Evolutionary conservation across 1,140 invertebrate species (phyloP).

Genomic region (Brachionus angularis): DNA sequence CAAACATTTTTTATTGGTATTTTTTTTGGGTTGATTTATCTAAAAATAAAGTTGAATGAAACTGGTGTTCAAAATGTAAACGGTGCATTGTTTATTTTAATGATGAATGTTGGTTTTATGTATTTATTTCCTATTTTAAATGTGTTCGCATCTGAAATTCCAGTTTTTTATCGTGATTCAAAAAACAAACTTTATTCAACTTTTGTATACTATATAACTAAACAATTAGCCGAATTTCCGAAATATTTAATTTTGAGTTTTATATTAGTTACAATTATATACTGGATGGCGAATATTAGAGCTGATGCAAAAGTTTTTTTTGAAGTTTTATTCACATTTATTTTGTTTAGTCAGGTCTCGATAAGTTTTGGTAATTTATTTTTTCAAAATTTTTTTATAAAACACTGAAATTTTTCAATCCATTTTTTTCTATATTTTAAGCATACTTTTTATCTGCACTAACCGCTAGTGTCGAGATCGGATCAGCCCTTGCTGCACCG

Average conservation of each 20-base stretch:
- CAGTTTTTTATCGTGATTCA: constrained; percentile 73
- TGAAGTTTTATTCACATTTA: constrained; percentile 4
- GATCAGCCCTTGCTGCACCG: constrained; percentile 79
- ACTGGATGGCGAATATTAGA: constrained; percentile 41
- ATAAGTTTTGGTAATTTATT: constrained; percentile 27
- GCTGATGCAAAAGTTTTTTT: constrained; percentile 12
- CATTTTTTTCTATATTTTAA: background rate
- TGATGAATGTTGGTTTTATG: constrained; percentile 72
- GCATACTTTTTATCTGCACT: constrained; percentile 7
- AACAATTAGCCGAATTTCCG: constrained; percentile 29
- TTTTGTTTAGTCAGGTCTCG: background rate
- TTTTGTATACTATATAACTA: constrained; percentile 66
- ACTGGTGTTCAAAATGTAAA: constrained; percentile 34
- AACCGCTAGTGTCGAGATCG: constrained; percentile 50
- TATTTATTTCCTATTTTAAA: constrained; percentile 54
- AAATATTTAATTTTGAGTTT: constrained; percentile 15
- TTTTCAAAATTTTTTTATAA: background rate
- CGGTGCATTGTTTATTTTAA: constrained; percentile 45
- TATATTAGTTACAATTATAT: constrained; percentile 19
- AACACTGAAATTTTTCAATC: background rate
- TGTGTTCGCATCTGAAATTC: constrained; percentile 59
- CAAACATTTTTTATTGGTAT: constrained; percentile 37
- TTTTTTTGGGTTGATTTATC: constrained; percentile 42
- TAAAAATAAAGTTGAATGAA: constrained; percentile 12
- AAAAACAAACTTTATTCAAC: constrained; percentile 70